Evolutionary conservation across 2,888 invertebrate genomes (phyloP).

Genomic region (Colletes collaris): DNA sequence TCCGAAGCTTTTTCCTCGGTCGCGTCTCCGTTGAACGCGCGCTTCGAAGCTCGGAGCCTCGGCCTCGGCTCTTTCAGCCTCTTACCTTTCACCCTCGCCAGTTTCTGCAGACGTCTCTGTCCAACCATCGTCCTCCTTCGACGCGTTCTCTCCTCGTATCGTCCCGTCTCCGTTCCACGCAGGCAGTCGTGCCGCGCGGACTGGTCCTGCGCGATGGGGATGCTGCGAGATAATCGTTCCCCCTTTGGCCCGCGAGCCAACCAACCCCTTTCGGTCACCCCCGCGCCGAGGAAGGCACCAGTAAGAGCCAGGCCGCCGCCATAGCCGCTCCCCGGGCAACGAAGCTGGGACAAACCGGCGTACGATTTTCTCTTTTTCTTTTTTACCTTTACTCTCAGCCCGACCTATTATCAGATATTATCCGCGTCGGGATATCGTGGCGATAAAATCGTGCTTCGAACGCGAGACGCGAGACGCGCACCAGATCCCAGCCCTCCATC

Average conservation of each 20-base stretch:
- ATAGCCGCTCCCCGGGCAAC: constrained; percentile 82
- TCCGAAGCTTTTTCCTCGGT: constrained; percentile 11
- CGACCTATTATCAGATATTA: background rate
- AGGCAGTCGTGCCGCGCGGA: constrained; percentile 50
- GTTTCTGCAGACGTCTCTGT: constrained; percentile 16
- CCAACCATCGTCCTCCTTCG: constrained; percentile 30
- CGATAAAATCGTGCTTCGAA: no score
- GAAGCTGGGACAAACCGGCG: constrained; percentile 64
- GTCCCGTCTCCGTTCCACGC: constrained; percentile 36
- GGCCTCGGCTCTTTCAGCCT: constrained; percentile 1
- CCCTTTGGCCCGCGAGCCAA: constrained; percentile 54
- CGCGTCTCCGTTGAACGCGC: background rate
- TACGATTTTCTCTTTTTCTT: constrained; percentile 58
- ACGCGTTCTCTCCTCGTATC: constrained; percentile 9
- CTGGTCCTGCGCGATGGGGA: constrained; percentile 80
- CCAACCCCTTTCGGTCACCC: constrained; percentile 52
- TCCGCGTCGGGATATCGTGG: background rate
- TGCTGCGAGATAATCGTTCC: constrained; percentile 76
- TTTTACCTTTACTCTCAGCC: constrained; percentile 44
- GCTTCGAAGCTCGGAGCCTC: background rate
- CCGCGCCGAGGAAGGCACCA: constrained; percentile 69
- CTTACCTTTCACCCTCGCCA: constrained; percentile 18
- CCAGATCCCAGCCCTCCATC: background rate
- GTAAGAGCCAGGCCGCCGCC: constrained; percentile 83
- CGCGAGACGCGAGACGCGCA: background rate